Evolutionary conservation across 2,888 invertebrate species (phyloP), one percentile per base, ranked within the genome.

Genomic region (Liopterus haemorrhoidalis): DNA sequence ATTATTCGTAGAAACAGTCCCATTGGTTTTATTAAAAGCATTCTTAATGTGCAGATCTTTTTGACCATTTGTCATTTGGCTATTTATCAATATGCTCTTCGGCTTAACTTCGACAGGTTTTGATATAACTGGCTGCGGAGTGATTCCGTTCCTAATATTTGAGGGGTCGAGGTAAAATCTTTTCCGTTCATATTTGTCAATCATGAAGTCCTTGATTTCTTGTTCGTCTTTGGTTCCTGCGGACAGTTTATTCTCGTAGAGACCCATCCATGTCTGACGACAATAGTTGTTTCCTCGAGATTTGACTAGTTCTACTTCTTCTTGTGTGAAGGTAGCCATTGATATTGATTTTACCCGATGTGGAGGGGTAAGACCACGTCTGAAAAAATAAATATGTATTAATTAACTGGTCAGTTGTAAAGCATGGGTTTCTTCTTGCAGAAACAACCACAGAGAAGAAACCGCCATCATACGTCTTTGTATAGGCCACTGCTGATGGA

Each of bases 271-370:
- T 57, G 92, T 85, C 67, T 85, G 82, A 62, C 83, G 79, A 69
- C 95, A 95, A 62, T 87, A 82, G 75, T 94, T 92, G 70, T 97
- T 97, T 57, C 97, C 96, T 67, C 85, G 82, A 53, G 78, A 74
- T 71, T 83, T 85, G 55, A 97, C 76, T 62, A 89, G 82, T 62
- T 94, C 92, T 63, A 97, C 83, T 72, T 97, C 97, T 59, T 96
- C 96, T 57, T 84, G 81, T 48, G 89, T 90, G 70, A 96, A 97
- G 58, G 91, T 92, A 50, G 96, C 92, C 95, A 97, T 96, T 24
- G 95, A 95, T 62, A 97, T 95, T 40, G 96, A 96, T 72, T 97
- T 97, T 51, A 97, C 94, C 54, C 97, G 81, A 70, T 97, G 96
- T 55, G 97, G 97, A 50, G 97, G 96, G 61, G 95, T 96, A 53